Evolutionary conservation across 2,113 vertebrate genomes (phyloP), one percentile per base, ranked within the genome.

Genomic region (Acrocephalus arundinaceus): DNA sequence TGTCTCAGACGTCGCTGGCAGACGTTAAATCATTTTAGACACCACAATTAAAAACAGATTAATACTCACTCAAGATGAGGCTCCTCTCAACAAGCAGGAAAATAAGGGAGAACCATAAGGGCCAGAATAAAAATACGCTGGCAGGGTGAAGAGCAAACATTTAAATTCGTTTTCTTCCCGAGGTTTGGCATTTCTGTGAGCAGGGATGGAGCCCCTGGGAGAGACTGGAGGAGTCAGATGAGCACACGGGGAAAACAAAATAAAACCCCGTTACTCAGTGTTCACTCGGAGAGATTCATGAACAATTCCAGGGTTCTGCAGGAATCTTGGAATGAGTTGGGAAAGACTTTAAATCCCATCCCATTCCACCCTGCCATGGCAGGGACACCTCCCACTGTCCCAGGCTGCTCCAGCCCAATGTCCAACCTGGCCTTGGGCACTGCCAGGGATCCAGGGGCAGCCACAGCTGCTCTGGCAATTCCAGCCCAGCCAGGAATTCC

Each of bases 1-100:
- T 31, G 82, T 83, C 94, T 92, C 57, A 48, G 80, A 70, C 82
- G 31, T 77, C n/a, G 58, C 85, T 87, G 91, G 71, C 74, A 97
- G 73, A 81, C 20, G 9, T 80, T 94, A 89, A 95, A 95, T 92
- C 80, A 93, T 70, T 92, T 95, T 22, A 70, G 94, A 95, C 84
- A 77, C 35, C 49, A 23, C 90, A 97, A 92, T 96, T 97, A 97
- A 95, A 97, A 95, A 62, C 88, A 93, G 67, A 95, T 96, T 94
- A 96, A 96, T 90, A 43, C 59, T 78, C 66, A 33, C 48, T 83
- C 22, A 30, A 83, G 73, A 89, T 7, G 57, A 80, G 67, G 18
- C 75, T 84, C 62, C 46, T 87, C 66, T 87, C 68, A 83, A 63
- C 41, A 49, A 91, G 43, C 72, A 55, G 23, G 79, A 72, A 68